Conservation (phyloP, 2,113 vertebrate genomes). For the Tragelaphus imberbis region DNA sequence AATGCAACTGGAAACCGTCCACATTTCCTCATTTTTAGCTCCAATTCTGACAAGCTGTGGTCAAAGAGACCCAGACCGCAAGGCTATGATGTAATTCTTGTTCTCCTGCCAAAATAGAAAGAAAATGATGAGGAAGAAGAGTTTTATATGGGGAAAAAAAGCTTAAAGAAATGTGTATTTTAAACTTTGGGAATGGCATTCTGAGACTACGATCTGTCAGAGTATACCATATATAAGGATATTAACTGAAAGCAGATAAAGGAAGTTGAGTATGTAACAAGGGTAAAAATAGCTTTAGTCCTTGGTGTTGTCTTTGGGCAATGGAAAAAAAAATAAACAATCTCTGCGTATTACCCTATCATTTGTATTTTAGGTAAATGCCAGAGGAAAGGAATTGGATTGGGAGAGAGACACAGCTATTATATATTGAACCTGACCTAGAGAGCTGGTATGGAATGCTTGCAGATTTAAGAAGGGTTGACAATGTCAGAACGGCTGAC, state of each 20-base stretch:
- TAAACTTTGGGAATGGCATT: neutral
- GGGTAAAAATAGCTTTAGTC: neutral
- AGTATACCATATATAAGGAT: neutral
- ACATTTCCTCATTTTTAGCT: constrained; percentile 57
- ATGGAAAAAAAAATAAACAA: neutral
- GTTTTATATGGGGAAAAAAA: constrained; percentile 54
- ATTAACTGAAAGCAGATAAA: neutral
- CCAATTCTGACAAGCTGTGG: constrained; percentile 48
- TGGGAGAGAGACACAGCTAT: neutral
- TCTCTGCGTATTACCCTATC: neutral
- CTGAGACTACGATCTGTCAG: neutral
- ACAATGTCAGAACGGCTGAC: neutral
- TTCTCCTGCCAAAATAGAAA: constrained; percentile 41
- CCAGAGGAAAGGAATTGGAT: neutral
- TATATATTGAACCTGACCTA: neutral
- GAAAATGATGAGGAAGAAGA: constrained; percentile 48
- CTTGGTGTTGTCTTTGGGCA: neutral
- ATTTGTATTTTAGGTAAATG: neutral
- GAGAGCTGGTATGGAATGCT: neutral
- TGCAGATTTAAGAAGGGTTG: neutral
- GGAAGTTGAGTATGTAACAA: neutral
- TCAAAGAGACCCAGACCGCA: constrained; percentile 25
- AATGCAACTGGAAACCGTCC: constrained; percentile 61
- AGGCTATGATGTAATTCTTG: constrained; percentile 59
- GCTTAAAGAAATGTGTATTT: neutral